Percentiles rank a stretch among this genome's conserved stretches.
Conservation (phyloP, 1,140 invertebrate species). For the Drosophila teissieri region DNA sequence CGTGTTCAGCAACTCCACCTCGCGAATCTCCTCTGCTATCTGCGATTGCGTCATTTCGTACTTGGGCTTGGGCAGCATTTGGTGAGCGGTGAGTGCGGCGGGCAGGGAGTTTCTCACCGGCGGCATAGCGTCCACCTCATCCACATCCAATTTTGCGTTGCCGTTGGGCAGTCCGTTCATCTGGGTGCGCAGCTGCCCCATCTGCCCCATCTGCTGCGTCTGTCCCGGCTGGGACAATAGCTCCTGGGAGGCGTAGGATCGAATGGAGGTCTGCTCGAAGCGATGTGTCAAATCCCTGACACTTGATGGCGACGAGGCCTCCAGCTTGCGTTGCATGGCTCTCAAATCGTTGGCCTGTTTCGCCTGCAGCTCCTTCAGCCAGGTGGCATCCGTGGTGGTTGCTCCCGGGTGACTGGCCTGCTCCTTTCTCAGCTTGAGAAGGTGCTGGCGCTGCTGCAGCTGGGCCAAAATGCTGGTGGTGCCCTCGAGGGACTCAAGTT, state of each 20-base stretch:
- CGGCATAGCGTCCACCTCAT: constrained; percentile 81
- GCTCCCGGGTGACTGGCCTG: constrained; percentile 69
- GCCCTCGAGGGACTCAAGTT: constrained; percentile 70
- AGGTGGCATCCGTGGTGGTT: constrained; percentile 84
- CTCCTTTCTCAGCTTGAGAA: constrained; percentile 89
- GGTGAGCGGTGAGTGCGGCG: constrained; percentile 28
- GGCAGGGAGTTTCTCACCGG: constrained; percentile 16
- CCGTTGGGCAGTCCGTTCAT: constrained; percentile 75
- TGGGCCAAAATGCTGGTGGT: constrained; percentile 88
- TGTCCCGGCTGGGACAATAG: constrained; percentile 46
- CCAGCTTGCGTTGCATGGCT: constrained; percentile 85
- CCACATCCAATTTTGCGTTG: constrained; percentile 59
- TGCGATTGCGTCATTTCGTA: constrained; percentile 82
- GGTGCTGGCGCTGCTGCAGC: constrained; percentile 87
- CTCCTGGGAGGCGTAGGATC: constrained; percentile 79
- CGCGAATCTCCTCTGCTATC: constrained; percentile 86
- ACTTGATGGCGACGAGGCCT: constrained; percentile 80
- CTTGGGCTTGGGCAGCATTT: constrained; percentile 69
- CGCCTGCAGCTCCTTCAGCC: constrained; percentile 91
- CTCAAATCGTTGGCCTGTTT: constrained; percentile 89
- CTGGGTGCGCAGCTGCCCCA: constrained; percentile 63
- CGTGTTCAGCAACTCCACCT: constrained; percentile 86
- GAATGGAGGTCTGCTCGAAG: constrained; percentile 89
- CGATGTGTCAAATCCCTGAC: constrained; percentile 91
- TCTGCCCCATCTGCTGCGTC: neutral